Percentiles rank a stretch among this genome's conserved stretches.
Evolutionary conservation across 2,888 invertebrate genomes (phyloP).

Genomic region (Ischnus inquisitorius): DNA sequence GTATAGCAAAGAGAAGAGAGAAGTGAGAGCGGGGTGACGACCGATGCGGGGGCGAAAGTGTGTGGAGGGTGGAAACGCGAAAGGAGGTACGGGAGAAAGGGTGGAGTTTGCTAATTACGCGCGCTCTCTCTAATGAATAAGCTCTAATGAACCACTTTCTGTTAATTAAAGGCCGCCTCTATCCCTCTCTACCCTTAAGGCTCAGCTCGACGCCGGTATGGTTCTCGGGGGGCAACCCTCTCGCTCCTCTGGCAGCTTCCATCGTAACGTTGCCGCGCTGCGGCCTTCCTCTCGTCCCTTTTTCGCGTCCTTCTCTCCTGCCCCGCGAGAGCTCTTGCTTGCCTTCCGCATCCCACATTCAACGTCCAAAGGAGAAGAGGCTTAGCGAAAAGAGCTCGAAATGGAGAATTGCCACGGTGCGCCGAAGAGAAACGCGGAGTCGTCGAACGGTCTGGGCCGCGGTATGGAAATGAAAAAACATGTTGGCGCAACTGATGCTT

Average conservation of each 20-base stretch:
- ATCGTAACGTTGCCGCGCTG: conserved; percentile 38
- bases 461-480: conserved; percentile 17
- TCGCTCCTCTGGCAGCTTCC: conserved; percentile 46
- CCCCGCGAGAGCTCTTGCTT: conserved; percentile 59
- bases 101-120: conserved; percentile 95
- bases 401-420: conserved; percentile 75
- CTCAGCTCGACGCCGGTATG: conserved; percentile 38
- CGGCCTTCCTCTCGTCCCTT: conserved; percentile 15
- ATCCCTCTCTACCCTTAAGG: conserved; percentile 69
- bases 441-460: neutral
- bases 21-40: conserved; percentile 60
- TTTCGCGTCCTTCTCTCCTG: conserved; percentile 29
- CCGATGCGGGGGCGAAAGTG: conserved; percentile 71
- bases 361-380: conserved; percentile 77
- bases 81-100: conserved; percentile 82
- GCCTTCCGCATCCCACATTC: conserved; percentile 65
- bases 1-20: conserved; percentile 46
- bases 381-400: conserved; percentile 81
- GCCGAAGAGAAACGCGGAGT: conserved; percentile 26
- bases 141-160: conserved; percentile 96
- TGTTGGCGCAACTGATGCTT: neutral
- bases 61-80: conserved; percentile 80
- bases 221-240: conserved; percentile 53
- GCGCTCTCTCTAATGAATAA: conserved; percentile 94
- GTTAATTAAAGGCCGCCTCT: conserved; percentile 93